These are phyloP conservation scores for Criorhina ranunculi DNA, from an alignment of 2,888 invertebrate species.

Conservation along the genomic window DNA sequence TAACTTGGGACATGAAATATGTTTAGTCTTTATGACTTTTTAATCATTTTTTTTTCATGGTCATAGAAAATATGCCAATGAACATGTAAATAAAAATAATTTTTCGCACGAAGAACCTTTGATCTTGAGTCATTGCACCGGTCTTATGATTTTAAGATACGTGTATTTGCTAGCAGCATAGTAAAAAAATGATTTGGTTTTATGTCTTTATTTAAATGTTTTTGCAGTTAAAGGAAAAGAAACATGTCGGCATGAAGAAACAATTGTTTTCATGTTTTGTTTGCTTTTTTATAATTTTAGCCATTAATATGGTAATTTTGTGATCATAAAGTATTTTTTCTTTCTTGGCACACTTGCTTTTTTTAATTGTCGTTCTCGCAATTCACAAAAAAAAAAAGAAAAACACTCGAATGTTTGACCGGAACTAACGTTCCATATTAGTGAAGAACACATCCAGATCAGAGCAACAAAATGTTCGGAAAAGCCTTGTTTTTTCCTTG, in stretches of 20 bases:
- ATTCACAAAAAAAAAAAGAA: neutral
- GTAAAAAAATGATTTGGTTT: conserved; percentile 28
- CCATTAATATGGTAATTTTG: conserved; percentile 2
- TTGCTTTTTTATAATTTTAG: neutral
- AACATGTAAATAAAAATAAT: neutral
- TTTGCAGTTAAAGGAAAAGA: neutral
- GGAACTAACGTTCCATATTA: no score
- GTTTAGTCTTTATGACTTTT: conserved; percentile 7
- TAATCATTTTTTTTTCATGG: conserved; percentile 27
- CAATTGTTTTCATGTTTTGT: neutral
- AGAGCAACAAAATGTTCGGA: no score
- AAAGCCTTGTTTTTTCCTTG: no score
- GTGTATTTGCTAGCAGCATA: conserved; percentile 13
- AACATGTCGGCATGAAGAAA: conserved; percentile 2
- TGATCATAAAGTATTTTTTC: conserved; percentile 3
- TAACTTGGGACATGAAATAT: neutral
- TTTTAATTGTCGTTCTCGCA: neutral
- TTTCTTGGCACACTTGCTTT: neutral
- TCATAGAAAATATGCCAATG: conserved; percentile 27
- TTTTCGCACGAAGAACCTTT: conserved; percentile 20
- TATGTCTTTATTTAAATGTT: conserved; percentile 16
- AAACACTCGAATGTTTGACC: neutral
- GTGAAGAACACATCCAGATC: no score
- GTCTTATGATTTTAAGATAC: conserved; percentile 30
- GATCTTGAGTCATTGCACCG: conserved; percentile 21